A percentile compares a stretch with the other conserved stretches of the same genome.
phyloP scores from a whole-genome alignment of 1,140 invertebrate genomes.

The Augochlora pura region DNA sequence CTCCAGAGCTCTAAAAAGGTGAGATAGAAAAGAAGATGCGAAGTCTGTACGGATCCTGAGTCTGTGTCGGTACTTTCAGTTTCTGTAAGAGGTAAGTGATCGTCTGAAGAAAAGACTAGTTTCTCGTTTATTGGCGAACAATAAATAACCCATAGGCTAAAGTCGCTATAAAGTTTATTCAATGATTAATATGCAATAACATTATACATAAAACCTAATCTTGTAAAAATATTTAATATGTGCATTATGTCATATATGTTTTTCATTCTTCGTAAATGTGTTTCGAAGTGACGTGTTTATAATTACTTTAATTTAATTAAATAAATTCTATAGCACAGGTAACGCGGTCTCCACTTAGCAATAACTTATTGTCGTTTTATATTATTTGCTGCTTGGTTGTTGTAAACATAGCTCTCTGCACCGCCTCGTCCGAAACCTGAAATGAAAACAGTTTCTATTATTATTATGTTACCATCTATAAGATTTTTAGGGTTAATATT shows the following conservation, averaged over 20 bases:
- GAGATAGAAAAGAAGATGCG: too few species aligned
- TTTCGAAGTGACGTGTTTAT: background rate
- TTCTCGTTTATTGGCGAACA: background rate
- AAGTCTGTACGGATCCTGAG: too few species aligned
- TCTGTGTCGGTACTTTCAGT: too few species aligned
- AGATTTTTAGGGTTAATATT: too few species aligned
- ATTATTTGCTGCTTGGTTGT: conserved; percentile 72
- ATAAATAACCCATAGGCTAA: too few species aligned
- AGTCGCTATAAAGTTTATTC: background rate
- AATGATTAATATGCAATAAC: background rate
- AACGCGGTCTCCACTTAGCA: conserved; percentile 15
- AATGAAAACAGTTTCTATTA: conserved; percentile 53
- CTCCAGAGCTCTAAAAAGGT: too few species aligned
- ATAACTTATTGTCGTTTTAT: background rate
- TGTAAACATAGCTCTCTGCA: conserved; percentile 85
- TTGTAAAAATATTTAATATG: conserved; percentile 33
- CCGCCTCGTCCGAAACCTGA: conserved; percentile 84
- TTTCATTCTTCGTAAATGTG: conserved; percentile 1
- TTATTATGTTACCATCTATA: too few species aligned
- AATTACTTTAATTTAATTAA: conserved; percentile 19
- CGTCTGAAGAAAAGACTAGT: background rate
- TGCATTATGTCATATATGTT: background rate
- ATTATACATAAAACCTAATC: background rate
- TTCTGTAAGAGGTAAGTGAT: too few species aligned
- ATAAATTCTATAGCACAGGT: conserved; percentile 21